phyloP scores from a whole-genome alignment of 2,113 vertebrate genomes.

The Atherinomorus stipes region DNA sequence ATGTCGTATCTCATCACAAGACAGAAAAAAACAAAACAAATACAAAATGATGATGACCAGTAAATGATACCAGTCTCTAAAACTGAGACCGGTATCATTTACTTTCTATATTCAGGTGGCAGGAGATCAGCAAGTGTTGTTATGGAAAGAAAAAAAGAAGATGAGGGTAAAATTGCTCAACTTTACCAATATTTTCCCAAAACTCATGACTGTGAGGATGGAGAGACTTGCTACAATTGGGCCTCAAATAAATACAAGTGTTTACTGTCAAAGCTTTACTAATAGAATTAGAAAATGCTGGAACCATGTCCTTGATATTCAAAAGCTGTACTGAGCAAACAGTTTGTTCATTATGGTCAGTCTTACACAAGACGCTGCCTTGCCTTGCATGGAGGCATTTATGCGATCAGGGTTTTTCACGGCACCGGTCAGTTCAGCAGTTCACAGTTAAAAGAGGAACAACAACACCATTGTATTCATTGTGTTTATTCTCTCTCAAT shows the following conservation, averaged over 20 bases:
- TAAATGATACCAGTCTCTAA: too few relatives aligned
- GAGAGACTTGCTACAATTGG: neutral
- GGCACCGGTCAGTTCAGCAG: conserved; percentile 6
- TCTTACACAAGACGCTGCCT: conserved; percentile 11
- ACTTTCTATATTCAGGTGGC: neutral
- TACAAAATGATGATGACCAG: neutral
- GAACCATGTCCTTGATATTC: neutral
- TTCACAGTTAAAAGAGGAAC: conserved; percentile 42
- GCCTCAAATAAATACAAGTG: neutral
- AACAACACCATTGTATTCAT: conserved; percentile 31
- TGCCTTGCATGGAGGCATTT: neutral
- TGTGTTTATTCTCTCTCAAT: conserved; percentile 4
- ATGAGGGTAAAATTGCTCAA: too few relatives aligned
- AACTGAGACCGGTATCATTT: neutral
- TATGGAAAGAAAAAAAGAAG: too few relatives aligned
- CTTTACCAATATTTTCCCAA: too few relatives aligned
- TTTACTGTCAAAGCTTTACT: neutral
- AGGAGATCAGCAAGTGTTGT: too few relatives aligned
- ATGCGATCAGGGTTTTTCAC: neutral
- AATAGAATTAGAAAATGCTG: neutral
- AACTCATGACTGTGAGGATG: neutral
- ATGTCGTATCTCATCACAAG: too few relatives aligned
- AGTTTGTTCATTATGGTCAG: conserved; percentile 1
- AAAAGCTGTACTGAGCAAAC: neutral
- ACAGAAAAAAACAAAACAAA: too few relatives aligned